A percentile compares a stretch with the other conserved stretches of the same genome.
Conservation (phyloP, 2,113 vertebrate species). For the Piliocolobus tephrosceles region DNA sequence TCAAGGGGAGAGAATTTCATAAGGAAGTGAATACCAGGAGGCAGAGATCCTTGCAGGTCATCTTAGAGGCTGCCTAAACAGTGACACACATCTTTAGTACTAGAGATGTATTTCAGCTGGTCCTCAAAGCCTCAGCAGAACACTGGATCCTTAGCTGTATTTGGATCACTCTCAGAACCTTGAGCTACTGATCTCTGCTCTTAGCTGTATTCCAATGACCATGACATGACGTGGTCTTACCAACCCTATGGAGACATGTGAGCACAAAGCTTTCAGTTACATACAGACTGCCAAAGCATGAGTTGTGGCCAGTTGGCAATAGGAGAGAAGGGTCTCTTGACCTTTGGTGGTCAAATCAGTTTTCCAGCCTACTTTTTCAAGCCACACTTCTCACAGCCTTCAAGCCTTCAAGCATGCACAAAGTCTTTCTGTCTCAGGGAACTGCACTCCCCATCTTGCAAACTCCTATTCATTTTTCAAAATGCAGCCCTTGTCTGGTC, state of each 20-base stretch:
- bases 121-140: neutral
- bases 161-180: neutral
- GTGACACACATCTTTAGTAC: neutral
- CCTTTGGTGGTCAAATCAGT: neutral
- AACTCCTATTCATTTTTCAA: neutral
- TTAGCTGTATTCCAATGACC: neutral
- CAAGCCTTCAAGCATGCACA: neutral
- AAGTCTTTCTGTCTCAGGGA: neutral
- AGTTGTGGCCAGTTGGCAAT: neutral
- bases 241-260: neutral
- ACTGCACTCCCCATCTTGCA: neutral
- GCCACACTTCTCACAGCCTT: neutral
- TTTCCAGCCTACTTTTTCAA: neutral
- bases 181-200: neutral
- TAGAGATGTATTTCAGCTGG: neutral
- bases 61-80: neutral
- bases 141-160: neutral
- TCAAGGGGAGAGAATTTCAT: neutral
- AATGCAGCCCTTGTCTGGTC: neutral
- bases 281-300: neutral
- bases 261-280: neutral
- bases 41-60: neutral
- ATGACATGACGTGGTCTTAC: neutral
- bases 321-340: neutral
- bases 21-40: neutral